A percentile compares a stretch with the other conserved stretches of the same genome.
Evolutionary conservation across 2,113 vertebrate species (phyloP).

Genomic region (Thryonomys swinderianus): DNA sequence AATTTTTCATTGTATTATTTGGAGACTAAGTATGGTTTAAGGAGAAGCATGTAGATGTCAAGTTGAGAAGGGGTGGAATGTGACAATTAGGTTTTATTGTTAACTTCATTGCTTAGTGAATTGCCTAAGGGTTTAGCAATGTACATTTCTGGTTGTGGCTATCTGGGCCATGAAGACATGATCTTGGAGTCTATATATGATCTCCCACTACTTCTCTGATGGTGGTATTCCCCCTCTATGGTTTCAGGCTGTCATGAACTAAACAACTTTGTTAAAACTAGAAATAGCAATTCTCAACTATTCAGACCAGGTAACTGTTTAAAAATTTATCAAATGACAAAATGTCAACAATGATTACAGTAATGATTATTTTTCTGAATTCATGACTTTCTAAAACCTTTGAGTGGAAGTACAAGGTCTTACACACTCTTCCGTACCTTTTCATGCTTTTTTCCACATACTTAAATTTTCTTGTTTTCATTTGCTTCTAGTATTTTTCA

Average conservation of each 20-base stretch:
- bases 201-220: not conserved
- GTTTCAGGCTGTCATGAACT: not conserved
- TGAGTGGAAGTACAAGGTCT: not conserved
- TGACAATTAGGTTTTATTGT: not conserved
- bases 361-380: not conserved
- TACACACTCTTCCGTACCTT: not conserved
- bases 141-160: not conserved
- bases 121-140: not conserved
- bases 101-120: not conserved
- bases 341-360: not conserved
- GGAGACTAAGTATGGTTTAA: not conserved
- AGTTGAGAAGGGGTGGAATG: not conserved
- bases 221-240: not conserved
- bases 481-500: not conserved
- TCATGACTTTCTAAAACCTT: not conserved
- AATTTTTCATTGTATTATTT: not conserved
- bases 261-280: not conserved
- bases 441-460: not conserved
- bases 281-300: not conserved
- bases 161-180: not conserved
- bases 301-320: not conserved
- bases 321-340: slow-evolving; percentile 10
- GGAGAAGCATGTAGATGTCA: not conserved
- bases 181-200: not conserved
- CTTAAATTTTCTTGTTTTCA: not conserved